Conservation (phyloP, 2,113 vertebrate species). For the Pardalotus punctatus region DNA sequence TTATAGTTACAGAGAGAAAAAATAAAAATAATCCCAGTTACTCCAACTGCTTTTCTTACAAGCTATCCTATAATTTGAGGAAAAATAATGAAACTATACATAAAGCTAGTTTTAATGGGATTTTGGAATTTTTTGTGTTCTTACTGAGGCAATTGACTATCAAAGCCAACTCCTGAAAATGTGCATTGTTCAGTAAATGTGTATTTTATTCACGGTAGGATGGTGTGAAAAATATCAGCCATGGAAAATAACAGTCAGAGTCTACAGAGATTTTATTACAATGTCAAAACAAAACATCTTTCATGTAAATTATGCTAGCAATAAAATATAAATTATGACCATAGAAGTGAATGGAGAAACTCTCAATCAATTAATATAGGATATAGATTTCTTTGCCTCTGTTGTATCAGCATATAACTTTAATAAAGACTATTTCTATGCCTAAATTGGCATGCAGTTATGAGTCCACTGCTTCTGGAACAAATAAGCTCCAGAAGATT, state of each 20-base stretch:
- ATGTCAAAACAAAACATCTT: background rate
- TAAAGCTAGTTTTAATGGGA: background rate
- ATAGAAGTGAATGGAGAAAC: background rate
- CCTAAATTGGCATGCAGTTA: slow-evolving; percentile 3
- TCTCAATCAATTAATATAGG: background rate
- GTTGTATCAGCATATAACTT: background rate
- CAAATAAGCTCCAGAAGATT: background rate
- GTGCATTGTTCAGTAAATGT: background rate
- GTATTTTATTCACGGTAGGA: background rate
- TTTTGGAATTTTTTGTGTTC: background rate
- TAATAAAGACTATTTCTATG: background rate
- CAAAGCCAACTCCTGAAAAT: background rate
- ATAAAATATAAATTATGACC: background rate
- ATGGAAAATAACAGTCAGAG: background rate
- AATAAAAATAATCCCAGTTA: background rate
- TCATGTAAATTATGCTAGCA: background rate
- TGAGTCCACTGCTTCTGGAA: background rate
- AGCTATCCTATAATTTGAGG: background rate
- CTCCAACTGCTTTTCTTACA: slow-evolving; percentile 15
- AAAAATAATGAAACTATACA: background rate
- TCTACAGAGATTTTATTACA: background rate
- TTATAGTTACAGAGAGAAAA: slow-evolving; percentile 10
- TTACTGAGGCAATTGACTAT: background rate
- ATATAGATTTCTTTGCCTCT: background rate
- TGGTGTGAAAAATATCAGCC: background rate